A percentile compares a stretch with the other conserved stretches of the same genome.
Evolutionary conservation across 2,113 vertebrate genomes (phyloP).

Genomic region (Solea solea): DNA sequence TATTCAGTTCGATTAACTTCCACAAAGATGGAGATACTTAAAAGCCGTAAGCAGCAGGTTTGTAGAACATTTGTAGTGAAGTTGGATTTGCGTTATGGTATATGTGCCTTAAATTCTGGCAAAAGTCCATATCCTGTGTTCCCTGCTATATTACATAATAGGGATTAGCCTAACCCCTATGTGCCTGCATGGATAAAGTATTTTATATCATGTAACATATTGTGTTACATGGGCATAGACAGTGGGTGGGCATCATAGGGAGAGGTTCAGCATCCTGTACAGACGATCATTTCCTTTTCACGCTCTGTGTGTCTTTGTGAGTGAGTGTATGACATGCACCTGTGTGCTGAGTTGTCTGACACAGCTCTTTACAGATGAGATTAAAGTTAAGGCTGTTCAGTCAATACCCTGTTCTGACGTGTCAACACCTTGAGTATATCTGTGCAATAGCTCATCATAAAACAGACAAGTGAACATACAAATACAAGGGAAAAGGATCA

Average conservation of each 20-base stretch:
- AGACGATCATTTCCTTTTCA: conserved; percentile 67
- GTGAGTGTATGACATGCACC: background rate
- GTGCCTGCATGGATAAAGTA: conserved; percentile 6
- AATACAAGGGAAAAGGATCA: conserved; percentile 1
- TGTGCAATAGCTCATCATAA: background rate
- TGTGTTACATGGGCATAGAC: background rate
- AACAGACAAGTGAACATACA: background rate
- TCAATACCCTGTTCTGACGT: conserved; percentile 2
- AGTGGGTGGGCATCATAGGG: conserved; percentile 24
- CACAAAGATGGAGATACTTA: too few relatives aligned
- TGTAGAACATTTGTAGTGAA: background rate
- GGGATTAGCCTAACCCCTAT: background rate
- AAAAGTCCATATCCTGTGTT: background rate
- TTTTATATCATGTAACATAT: conserved; percentile 8
- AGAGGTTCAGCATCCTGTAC: conserved; percentile 62
- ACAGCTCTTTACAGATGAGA: background rate
- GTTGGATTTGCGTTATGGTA: background rate
- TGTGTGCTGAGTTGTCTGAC: conserved; percentile 22
- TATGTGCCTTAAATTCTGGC: background rate
- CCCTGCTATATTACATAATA: background rate
- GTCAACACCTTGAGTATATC: background rate
- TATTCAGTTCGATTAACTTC: too few relatives aligned
- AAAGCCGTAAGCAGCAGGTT: too few relatives aligned
- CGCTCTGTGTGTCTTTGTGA: conserved; percentile 34
- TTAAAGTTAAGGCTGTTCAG: conserved; percentile 2